Percentiles rank a stretch among this genome's conserved stretches.
Conservation (phyloP, 2,888 invertebrate genomes). For the Xiphydria camelus region DNA sequence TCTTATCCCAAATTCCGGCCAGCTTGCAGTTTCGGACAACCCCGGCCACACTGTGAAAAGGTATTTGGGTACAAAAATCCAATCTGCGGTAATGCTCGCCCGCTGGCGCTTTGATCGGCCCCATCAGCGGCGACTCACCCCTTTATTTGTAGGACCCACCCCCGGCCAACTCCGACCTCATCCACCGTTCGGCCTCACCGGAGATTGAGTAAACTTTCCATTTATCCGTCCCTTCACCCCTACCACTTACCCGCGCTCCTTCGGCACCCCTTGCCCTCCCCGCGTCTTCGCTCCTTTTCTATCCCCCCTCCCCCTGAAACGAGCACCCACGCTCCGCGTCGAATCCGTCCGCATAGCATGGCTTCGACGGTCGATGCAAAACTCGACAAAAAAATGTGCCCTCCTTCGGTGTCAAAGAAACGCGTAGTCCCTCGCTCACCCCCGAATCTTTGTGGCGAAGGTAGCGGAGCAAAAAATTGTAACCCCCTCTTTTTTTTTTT, state of each 20-base stretch:
- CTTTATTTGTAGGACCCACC: constrained; percentile 32
- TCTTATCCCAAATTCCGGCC: no score
- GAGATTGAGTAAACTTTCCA: constrained; percentile 37
- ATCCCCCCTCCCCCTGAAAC: neutral
- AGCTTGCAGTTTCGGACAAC: neutral
- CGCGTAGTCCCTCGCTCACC: no score
- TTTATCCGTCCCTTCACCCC: no score
- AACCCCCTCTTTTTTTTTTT: constrained; percentile 1
- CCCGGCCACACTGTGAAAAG: neutral
- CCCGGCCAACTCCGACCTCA: constrained; percentile 18
- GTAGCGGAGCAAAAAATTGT: neutral
- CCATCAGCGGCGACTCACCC: constrained; percentile 18
- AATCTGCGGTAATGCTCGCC: constrained; percentile 33
- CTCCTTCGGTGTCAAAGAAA: no score
- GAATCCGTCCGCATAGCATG: no score
- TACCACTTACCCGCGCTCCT: constrained; percentile 18
- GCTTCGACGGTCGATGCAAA: neutral
- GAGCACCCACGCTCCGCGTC: no score
- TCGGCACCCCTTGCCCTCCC: constrained; percentile 7
- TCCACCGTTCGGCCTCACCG: constrained; percentile 19
- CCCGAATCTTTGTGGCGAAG: constrained; percentile 2
- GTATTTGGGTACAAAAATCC: constrained; percentile 25
- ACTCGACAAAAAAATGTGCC: neutral
- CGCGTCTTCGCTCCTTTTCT: neutral
- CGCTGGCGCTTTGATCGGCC: constrained; percentile 18